Percentiles rank a stretch among this genome's conserved stretches.
These are phyloP conservation scores for Stenodera caucasica DNA, from an alignment of 2,888 invertebrate species.

Conservation along the genomic window DNA sequence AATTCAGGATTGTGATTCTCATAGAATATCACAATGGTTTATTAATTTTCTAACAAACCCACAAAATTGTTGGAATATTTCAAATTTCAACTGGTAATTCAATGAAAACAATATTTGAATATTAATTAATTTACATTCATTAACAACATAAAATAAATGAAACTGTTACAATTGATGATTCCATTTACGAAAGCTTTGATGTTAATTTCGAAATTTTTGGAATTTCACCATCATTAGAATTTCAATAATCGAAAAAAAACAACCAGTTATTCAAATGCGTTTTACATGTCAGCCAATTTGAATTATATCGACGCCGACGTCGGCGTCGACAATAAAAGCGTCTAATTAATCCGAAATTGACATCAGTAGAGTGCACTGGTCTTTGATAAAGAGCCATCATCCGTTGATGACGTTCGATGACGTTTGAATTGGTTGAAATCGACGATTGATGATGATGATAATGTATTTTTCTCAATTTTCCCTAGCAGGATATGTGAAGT, in stretches of 20 bases:
- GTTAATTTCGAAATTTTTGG: too few species aligned
- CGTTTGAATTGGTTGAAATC: not conserved
- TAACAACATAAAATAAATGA: not conserved
- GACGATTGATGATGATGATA: not conserved
- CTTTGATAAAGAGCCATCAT: not conserved
- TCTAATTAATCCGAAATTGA: constrained; percentile 3
- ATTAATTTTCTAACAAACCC: too few species aligned
- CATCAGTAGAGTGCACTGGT: not conserved
- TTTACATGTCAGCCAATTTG: too few species aligned
- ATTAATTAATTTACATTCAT: too few species aligned
- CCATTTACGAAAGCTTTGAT: too few species aligned
- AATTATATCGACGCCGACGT: not conserved
- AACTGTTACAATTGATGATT: not conserved
- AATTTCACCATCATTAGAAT: not conserved
- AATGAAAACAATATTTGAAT: too few species aligned
- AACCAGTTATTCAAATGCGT: too few species aligned
- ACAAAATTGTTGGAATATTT: too few species aligned
- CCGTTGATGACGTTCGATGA: not conserved
- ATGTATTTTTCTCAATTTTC: not conserved
- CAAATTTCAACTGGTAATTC: too few species aligned
- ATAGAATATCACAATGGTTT: too few species aligned
- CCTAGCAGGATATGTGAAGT: too few species aligned
- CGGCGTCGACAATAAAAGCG: not conserved
- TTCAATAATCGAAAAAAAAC: not conserved
- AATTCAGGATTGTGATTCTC: too few species aligned